Evolutionary conservation across 2,888 invertebrate species (phyloP).

Genomic region (Allygus modestus): DNA sequence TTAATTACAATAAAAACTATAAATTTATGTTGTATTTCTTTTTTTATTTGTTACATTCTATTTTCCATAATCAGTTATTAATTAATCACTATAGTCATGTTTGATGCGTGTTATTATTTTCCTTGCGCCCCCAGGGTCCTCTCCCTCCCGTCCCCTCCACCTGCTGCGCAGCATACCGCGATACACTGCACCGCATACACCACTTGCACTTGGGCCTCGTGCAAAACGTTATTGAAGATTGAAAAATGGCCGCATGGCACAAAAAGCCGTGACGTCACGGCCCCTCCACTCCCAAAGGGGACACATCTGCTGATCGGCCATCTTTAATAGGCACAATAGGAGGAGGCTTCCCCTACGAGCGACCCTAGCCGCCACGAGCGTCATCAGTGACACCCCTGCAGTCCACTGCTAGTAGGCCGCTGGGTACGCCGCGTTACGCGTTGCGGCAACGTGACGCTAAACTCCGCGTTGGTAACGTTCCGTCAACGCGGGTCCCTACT

Average conservation of each 20-base stretch:
- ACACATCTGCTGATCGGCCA: conserved; percentile 67
- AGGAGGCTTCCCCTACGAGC: conserved; percentile 70
- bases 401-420: background rate
- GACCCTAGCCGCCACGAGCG: background rate
- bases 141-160: background rate
- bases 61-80: no score
- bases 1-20: no score
- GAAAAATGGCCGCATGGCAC: conserved; percentile 58
- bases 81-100: no score
- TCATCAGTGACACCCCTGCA: background rate
- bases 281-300: conserved; percentile 56
- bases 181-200: background rate
- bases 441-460: no score
- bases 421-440: no score
- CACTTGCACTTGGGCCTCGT: conserved; percentile 12
- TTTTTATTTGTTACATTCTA: no score
- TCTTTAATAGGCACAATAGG: conserved; percentile 69
- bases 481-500: no score
- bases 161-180: background rate
- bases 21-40: no score
- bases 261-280: conserved; percentile 56
- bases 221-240: conserved; percentile 59
- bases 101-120: no score
- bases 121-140: background rate
- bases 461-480: no score